Conservation (phyloP, 64 coral and sea anemone species). For the Actinia equina region DNA sequence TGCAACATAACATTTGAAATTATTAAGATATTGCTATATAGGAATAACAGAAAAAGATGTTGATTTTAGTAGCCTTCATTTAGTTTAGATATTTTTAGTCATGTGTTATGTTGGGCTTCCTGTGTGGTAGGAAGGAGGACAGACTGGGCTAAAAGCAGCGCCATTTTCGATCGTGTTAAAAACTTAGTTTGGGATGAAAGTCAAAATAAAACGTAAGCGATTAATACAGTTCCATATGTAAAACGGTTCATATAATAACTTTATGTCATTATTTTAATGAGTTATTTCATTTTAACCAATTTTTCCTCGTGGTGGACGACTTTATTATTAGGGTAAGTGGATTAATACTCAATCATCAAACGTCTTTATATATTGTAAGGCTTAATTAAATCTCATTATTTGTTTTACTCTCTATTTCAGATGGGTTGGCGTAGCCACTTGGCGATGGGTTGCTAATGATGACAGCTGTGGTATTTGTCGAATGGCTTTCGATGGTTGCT, state of each 20-base stretch:
- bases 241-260: neutral
- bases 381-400: too few species aligned
- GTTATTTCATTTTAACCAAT: neutral
- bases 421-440: constrained; percentile 94
- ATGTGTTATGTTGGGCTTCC: neutral
- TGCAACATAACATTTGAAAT: neutral
- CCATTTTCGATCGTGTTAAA: constrained; percentile 54
- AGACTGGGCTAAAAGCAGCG: constrained; percentile 25
- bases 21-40: too few species aligned
- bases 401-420: constrained; percentile 17
- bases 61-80: too few species aligned
- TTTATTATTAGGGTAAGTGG: too few species aligned
- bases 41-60: too few species aligned
- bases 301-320: too few species aligned
- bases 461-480: constrained; percentile 99
- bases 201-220: constrained; percentile 79
- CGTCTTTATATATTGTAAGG: too few species aligned
- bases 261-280: neutral
- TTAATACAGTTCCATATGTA: neutral
- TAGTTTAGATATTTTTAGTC: neutral
- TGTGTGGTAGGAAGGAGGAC: neutral
- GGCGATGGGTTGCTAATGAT: constrained; percentile 99
- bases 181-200: constrained; percentile 50
- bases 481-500: constrained; percentile 99
- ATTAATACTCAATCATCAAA: too few species aligned